Evolutionary conservation across 2,113 vertebrate genomes (phyloP), one percentile per base, ranked within the genome.

Genomic region (Phrynocephalus versicolor): DNA sequence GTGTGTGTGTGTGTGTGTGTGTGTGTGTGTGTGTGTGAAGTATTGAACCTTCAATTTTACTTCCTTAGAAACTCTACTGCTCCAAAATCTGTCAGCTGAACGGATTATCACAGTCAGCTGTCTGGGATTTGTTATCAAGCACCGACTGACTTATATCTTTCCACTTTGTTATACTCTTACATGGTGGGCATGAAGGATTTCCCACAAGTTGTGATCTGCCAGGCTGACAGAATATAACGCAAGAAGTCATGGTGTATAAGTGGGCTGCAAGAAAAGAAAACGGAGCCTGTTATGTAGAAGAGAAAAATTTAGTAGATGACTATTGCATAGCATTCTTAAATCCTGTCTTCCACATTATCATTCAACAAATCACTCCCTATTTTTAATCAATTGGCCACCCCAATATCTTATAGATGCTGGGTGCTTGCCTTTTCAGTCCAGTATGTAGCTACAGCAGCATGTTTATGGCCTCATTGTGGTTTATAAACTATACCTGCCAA

Each of bases 181-280:
- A 78, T 81, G 18, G 0, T 0, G 69, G 74, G 75, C 35, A 25
- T 78, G 55, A 45, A 19, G 37, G 9, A 21, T 15, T 19, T 16
- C 30, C 16, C 33, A 35, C 21, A 77, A 57, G 16, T 13, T 78
- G 21, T 64, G 12, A 79, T 58, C 23, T 35, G 39, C 35, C 58
- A 25, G 64, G 35, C 6, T 90, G 77, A 41, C 45, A 84, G 86
- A 25, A 3, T 25, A 58, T 85, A 65, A 83, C 21, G 8, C 84
- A 78, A 77, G 23, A 1, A 79, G 57, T 23, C 30, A 18, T 39
- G 13, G 37, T 10, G 37, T 39, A 2, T 77, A 23, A 25, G 27
- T 7, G 14, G 67, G 1, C 33, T 30, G 10, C 45, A 51, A 6
- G 10, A 51, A 51, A 51, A 51, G 45, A 6, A 5, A 51, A n/a